phyloP scores from a whole-genome alignment of 2,113 vertebrate species.

The Noctilio leporinus region DNA sequence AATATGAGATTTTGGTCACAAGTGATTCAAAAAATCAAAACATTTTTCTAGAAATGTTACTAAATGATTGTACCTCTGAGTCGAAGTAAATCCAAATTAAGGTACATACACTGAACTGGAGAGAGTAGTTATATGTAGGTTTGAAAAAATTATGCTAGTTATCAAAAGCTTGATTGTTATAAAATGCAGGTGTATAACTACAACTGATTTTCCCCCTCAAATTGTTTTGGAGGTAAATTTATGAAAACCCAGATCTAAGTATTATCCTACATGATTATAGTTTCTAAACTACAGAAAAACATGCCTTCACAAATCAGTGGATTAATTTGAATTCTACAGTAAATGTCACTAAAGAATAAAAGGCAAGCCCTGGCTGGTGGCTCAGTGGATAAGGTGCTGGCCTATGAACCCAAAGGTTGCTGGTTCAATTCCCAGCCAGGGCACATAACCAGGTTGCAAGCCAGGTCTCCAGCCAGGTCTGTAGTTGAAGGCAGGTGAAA shows the following conservation, averaged over 20 bases:
- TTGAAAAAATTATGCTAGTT: not conserved
- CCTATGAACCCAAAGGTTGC: too few relatives aligned
- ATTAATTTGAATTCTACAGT: not conserved
- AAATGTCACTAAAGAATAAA: not conserved
- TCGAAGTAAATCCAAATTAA: slow-evolving; percentile 12
- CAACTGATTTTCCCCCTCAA: not conserved
- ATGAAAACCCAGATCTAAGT: not conserved
- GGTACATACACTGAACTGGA: not conserved
- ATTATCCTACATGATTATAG: not conserved
- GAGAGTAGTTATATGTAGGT: not conserved
- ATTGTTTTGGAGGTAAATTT: not conserved
- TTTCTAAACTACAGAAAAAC: slow-evolving; percentile 20
- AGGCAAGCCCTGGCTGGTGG: too few relatives aligned
- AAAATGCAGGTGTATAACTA: not conserved
- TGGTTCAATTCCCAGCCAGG: too few relatives aligned
- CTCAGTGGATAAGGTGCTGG: too few relatives aligned
- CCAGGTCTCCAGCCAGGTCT: too few relatives aligned
- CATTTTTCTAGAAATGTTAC: slow-evolving; percentile 10
- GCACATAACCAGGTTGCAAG: too few relatives aligned
- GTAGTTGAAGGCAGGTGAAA: too few relatives aligned
- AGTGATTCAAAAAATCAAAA: not conserved
- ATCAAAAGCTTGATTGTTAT: not conserved
- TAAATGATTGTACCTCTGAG: not conserved
- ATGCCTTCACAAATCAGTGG: not conserved
- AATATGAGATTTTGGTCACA: not conserved